A percentile compares a stretch with the other conserved stretches of the same genome.
Evolutionary conservation across 92 coral and sea anemone genomes (phyloP).

Genomic region (Metridium senile): DNA sequence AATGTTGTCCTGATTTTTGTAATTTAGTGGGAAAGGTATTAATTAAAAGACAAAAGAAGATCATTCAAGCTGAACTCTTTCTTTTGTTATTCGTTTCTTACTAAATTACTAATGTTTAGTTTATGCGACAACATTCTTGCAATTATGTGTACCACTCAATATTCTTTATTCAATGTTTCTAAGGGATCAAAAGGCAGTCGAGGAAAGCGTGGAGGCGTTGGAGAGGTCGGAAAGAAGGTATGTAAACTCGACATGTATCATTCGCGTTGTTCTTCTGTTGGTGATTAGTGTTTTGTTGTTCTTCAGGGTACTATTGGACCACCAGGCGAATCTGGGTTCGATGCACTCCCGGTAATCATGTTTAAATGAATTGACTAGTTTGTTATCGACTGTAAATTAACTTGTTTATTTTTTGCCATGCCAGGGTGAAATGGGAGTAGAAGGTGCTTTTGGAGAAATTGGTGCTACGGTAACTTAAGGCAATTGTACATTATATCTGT

Average conservation of each 20-base stretch:
- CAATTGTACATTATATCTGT: slow-evolving; percentile 3
- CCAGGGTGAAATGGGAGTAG: slow-evolving; percentile 35
- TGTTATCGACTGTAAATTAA: not conserved
- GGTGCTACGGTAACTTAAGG: slow-evolving; percentile 32
- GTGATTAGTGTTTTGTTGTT: not conserved
- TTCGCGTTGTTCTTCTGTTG: too few species aligned
- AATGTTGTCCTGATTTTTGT: too few species aligned
- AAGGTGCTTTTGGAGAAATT: slow-evolving; percentile 46
- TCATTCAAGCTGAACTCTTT: too few species aligned
- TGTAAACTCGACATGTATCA: not conserved
- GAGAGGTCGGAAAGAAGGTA: slow-evolving; percentile 34
- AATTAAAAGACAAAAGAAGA: too few species aligned
- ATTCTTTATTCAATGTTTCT: not conserved
- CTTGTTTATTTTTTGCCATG: not conserved
- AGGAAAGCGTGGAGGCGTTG: slow-evolving; percentile 16
- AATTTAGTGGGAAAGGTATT: too few species aligned
- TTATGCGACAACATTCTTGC: too few species aligned
- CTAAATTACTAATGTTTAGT: too few species aligned
- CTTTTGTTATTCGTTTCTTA: too few species aligned
- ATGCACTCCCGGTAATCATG: slow-evolving; percentile 48
- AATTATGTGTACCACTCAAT: not conserved
- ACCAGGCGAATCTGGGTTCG: slow-evolving; percentile 48
- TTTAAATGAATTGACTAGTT: not conserved
- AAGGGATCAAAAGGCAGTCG: slow-evolving; percentile 20
- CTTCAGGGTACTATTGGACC: slow-evolving; percentile 54